Conservation (phyloP, 2,797 vertebrate species). For the Varecia variegata region DNA sequence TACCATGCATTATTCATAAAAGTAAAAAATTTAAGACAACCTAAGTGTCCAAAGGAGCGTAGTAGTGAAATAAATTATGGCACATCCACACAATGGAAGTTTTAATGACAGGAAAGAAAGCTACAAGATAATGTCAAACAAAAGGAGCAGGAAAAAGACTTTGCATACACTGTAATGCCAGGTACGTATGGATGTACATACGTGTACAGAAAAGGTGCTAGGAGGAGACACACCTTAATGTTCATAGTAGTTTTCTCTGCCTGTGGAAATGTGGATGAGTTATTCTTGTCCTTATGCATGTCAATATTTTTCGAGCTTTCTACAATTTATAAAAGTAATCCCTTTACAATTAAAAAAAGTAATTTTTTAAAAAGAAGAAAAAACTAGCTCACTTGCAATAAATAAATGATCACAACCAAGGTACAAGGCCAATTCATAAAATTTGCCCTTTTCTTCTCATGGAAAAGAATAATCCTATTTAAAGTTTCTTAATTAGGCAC, state of each 20-base stretch:
- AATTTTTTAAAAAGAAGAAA: conserved; percentile 12
- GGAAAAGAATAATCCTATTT: background rate
- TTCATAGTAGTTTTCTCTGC: background rate
- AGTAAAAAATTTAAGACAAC: conserved; percentile 44
- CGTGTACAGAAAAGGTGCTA: background rate
- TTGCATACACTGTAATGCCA: background rate
- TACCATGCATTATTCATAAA: conserved; percentile 43
- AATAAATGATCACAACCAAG: conserved; percentile 13
- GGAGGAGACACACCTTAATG: background rate
- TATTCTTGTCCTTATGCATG: background rate
- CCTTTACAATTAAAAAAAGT: background rate
- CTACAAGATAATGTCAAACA: background rate
- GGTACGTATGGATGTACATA: background rate
- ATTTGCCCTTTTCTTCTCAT: background rate
- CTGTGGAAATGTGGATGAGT: background rate
- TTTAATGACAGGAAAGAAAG: background rate
- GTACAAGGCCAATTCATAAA: conserved; percentile 25
- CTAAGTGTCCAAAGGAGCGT: background rate
- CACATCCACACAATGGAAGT: background rate
- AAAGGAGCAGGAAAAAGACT: conserved; percentile 48
- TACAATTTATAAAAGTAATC: background rate
- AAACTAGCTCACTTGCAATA: background rate
- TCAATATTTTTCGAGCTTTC: background rate
- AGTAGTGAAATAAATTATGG: conserved; percentile 17
- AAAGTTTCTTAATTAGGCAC: background rate